These are phyloP conservation scores for Scaptomyza montana DNA, from an alignment of 1,140 invertebrate species.

Conservation along the genomic window DNA sequence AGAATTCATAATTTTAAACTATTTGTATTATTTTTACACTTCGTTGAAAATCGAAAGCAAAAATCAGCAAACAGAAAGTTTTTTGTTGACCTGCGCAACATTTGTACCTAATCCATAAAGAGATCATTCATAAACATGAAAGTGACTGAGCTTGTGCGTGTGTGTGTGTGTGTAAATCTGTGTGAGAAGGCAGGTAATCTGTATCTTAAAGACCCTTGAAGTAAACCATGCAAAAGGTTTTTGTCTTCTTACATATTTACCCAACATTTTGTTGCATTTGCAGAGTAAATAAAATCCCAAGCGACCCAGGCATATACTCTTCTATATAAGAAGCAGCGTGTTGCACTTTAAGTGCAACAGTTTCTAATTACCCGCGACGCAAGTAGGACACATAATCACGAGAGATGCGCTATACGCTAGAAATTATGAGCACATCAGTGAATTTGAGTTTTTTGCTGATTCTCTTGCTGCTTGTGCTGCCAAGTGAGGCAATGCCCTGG, in stretches of 20 bases:
- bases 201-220: slow-evolving; percentile 7
- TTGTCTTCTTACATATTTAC: slow-evolving; percentile 1
- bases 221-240: slow-evolving; percentile 7
- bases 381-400: slow-evolving; percentile 24
- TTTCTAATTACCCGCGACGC: slow-evolving; percentile 37
- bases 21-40: too few species aligned
- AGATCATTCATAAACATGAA: slow-evolving; percentile 20
- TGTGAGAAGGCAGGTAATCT: slow-evolving; percentile 18
- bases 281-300: background rate
- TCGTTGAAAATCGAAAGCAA: slow-evolving; percentile 1
- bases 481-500: slow-evolving; percentile 38
- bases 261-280: slow-evolving; percentile 15
- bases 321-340: slow-evolving; percentile 42
- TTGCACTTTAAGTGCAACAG: slow-evolving; percentile 43
- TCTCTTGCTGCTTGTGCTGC: slow-evolving; percentile 13
- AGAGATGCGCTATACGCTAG: slow-evolving; percentile 5
- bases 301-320: slow-evolving; percentile 5
- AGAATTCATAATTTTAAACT: too few species aligned
- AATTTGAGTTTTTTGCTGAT: background rate
- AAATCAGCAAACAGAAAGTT: slow-evolving; percentile 1
- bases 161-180: background rate
- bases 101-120: slow-evolving; percentile 14
- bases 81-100: slow-evolving; percentile 22
- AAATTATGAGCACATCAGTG: slow-evolving; percentile 12
- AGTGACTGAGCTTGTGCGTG: background rate